phyloP scores from a whole-genome alignment of 2,113 vertebrate genomes.

The Cryptomyrus ogoouensis region DNA sequence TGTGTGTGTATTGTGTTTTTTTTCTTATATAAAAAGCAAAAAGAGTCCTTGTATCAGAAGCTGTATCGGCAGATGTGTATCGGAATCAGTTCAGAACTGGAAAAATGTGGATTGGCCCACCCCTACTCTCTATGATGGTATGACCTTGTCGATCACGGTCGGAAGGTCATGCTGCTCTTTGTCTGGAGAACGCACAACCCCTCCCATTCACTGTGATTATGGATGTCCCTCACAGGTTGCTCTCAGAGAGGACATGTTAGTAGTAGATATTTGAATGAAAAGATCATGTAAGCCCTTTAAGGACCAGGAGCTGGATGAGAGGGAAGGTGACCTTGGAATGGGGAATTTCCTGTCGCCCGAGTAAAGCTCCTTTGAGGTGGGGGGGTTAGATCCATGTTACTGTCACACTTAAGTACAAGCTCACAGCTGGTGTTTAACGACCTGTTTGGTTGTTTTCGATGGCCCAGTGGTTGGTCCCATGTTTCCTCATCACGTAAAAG shows the following conservation, averaged over 20 bases:
- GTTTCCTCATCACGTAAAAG: background rate
- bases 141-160: background rate
- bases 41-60: no score
- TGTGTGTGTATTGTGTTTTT: no score
- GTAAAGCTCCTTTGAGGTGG: conserved; percentile 54
- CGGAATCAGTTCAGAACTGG: no score
- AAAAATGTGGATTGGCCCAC: no score
- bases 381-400: conserved; percentile 29
- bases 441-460: background rate
- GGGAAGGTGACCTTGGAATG: conserved; percentile 50
- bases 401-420: background rate
- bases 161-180: background rate
- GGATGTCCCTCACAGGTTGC: background rate
- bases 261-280: conserved; percentile 19
- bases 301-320: conserved; percentile 42
- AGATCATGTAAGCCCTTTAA: conserved; percentile 39
- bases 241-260: background rate
- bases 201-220: background rate
- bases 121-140: background rate
- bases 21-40: no score
- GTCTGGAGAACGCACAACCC: background rate
- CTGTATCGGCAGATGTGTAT: no score
- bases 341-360: conserved; percentile 27
- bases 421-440: background rate
- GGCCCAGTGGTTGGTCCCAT: background rate